phyloP scores from a whole-genome alignment of 2,113 vertebrate genomes.

The Nerophis lumbriciformis region DNA sequence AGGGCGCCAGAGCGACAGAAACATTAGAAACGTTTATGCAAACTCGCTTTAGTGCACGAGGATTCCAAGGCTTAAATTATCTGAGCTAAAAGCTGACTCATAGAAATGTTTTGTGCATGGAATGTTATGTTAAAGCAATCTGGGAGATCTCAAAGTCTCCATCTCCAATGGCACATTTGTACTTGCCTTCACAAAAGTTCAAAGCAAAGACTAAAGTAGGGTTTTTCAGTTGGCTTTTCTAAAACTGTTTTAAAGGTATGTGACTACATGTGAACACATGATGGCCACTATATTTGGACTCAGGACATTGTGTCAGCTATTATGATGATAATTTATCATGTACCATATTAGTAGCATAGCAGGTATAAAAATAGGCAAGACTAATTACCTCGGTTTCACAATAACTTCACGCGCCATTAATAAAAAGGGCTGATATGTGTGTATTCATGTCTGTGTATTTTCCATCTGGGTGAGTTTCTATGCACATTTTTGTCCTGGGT shows the following conservation, averaged over 20 bases:
- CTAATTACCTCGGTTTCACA: background rate
- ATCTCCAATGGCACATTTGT: background rate
- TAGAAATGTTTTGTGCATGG: background rate
- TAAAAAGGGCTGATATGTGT: conserved; percentile 19
- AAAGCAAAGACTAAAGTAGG: background rate
- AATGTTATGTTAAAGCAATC: background rate
- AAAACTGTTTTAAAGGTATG: background rate
- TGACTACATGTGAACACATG: background rate
- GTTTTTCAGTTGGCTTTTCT: background rate
- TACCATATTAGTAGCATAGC: no score
- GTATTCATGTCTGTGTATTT: background rate
- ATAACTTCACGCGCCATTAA: conserved; percentile 17
- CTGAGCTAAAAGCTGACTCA: background rate
- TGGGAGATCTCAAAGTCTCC: background rate
- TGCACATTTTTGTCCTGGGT: background rate
- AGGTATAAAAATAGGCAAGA: background rate
- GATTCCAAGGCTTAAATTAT: conserved; percentile 2
- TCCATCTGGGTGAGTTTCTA: background rate
- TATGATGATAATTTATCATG: no score
- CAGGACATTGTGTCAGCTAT: background rate
- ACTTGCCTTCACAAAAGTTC: background rate
- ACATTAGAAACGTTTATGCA: no score
- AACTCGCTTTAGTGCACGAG: background rate
- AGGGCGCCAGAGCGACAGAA: conserved; percentile 1
- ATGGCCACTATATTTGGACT: background rate